Conservation (phyloP, 2,797 vertebrate genomes). For the Phrynocephalus forsythii region DNA sequence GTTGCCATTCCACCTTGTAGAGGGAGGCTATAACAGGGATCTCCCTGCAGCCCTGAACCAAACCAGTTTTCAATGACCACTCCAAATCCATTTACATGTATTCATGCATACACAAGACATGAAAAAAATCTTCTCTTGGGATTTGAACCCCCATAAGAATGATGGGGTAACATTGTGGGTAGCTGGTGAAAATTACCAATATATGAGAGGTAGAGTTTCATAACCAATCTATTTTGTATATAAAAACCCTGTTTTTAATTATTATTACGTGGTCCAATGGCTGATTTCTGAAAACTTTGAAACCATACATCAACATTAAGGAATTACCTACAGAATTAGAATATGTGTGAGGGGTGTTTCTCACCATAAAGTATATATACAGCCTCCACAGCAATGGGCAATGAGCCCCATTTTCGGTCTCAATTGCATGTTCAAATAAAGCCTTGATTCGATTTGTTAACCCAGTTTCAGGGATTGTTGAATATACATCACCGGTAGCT, state of each 20-base stretch:
- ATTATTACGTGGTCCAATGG: background rate
- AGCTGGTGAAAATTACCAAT: background rate
- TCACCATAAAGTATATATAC: slow-evolving; percentile 93
- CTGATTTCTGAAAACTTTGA: background rate
- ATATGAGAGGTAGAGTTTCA: background rate
- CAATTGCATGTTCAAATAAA: slow-evolving; percentile 88
- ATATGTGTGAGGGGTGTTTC: slow-evolving; percentile 18
- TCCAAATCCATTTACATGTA: background rate
- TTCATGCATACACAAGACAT: too few relatives aligned
- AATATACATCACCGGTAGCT: slow-evolving; percentile 70
- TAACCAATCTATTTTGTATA: background rate
- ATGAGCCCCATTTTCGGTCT: slow-evolving; percentile 82
- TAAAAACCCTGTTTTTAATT: background rate
- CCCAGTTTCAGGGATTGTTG: slow-evolving; percentile 88
- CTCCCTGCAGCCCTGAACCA: too few relatives aligned
- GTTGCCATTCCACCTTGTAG: too few relatives aligned
- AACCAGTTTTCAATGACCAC: too few relatives aligned
- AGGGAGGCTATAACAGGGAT: too few relatives aligned
- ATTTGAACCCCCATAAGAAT: background rate
- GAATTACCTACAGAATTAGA: background rate
- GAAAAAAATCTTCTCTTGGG: background rate
- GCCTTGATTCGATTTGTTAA: slow-evolving; percentile 89
- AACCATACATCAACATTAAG: background rate
- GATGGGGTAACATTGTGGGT: background rate
- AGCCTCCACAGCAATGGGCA: slow-evolving; percentile 95